Evolutionary conservation across 2,113 vertebrate genomes (phyloP).

Genomic region (Siniperca knerii): DNA sequence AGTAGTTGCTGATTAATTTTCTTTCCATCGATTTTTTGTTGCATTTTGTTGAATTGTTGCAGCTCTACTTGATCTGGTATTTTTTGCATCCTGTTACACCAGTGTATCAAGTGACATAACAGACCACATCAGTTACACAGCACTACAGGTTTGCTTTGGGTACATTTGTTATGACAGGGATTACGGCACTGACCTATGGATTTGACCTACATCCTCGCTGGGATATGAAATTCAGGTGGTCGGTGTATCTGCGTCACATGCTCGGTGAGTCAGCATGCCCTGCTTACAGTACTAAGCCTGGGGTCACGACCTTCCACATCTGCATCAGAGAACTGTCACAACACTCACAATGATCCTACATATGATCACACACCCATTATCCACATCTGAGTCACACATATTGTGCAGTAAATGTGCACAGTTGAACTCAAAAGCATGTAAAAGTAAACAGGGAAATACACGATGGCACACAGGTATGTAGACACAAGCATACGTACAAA

Average conservation of each 20-base stretch:
- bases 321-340: conserved; percentile 25
- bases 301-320: conserved; percentile 35
- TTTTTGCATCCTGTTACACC: background rate
- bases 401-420: background rate
- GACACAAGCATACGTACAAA: conserved; percentile 26
- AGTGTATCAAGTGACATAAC: background rate
- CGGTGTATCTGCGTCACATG: conserved; percentile 24
- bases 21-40: too few species aligned
- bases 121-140: background rate
- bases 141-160: conserved; percentile 11
- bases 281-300: conserved; percentile 15
- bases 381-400: conserved; percentile 22
- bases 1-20: background rate
- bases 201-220: conserved; percentile 36
- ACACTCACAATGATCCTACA: conserved; percentile 2
- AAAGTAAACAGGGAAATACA: conserved; percentile 20
- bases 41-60: background rate
- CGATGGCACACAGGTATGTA: conserved; percentile 8
- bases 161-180: conserved; percentile 23
- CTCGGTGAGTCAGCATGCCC: conserved; percentile 27
- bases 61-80: background rate
- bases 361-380: conserved; percentile 2
- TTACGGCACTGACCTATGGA: conserved; percentile 24
- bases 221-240: conserved; percentile 42
- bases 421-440: background rate